A percentile compares a stretch with the other conserved stretches of the same genome.
Conservation (phyloP, 2,113 vertebrate genomes). For the Ptychochromis oligacanthus region DNA sequence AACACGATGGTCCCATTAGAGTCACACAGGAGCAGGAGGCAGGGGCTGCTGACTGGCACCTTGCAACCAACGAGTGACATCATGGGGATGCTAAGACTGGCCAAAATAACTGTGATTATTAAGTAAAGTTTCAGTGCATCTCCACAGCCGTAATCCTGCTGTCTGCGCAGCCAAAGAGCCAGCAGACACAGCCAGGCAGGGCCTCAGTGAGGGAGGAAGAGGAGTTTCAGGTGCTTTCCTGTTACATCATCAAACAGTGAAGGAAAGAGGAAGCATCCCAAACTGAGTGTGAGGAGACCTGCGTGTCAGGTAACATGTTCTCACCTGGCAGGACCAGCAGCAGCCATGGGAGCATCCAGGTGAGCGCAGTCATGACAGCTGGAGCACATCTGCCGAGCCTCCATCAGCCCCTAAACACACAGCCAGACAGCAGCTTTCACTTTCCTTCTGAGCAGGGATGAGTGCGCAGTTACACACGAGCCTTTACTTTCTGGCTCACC, state of each 20-base stretch:
- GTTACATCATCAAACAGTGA: no score
- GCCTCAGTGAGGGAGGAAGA: no score
- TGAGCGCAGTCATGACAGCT: constrained; percentile 42
- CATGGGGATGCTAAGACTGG: no score
- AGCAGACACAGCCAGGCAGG: no score
- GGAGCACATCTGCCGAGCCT: background rate
- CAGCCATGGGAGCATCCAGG: constrained; percentile 41
- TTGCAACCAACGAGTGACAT: no score
- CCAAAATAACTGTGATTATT: no score
- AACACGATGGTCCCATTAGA: background rate
- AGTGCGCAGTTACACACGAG: background rate
- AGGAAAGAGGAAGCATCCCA: background rate
- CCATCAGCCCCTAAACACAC: background rate
- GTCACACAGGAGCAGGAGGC: background rate
- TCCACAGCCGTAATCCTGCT: no score
- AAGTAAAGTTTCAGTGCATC: no score
- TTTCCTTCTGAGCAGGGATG: background rate
- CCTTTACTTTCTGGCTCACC: background rate
- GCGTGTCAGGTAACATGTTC: background rate
- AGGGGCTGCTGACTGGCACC: background rate
- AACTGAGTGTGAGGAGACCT: background rate
- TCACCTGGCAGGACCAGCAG: constrained; percentile 46
- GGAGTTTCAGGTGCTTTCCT: background rate
- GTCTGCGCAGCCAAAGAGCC: no score
- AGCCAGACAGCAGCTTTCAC: background rate